These are phyloP conservation scores for Dicentrarchus labrax DNA, from an alignment of 2,113 vertebrate species.

Conservation along the genomic window DNA sequence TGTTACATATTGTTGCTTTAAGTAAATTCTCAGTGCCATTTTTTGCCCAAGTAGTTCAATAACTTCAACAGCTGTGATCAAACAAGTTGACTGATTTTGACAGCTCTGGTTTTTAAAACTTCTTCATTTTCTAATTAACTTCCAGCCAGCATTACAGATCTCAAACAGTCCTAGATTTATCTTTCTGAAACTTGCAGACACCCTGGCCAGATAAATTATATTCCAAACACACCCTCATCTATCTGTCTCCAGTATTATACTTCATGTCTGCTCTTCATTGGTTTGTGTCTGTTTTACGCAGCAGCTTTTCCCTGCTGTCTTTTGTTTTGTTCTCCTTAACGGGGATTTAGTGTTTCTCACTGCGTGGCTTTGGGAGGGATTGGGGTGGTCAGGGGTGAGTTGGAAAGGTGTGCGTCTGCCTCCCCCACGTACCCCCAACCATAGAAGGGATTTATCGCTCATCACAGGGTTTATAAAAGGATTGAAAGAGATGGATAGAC, in stretches of 20 bases:
- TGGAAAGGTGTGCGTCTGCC: constrained; percentile 39
- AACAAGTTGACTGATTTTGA: background rate
- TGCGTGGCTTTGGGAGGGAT: constrained; percentile 51
- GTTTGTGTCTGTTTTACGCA: constrained; percentile 27
- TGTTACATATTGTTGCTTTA: background rate
- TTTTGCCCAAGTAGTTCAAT: background rate
- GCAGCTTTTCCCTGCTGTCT: constrained; percentile 23
- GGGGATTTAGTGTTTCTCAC: constrained; percentile 56
- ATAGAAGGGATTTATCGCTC: constrained; percentile 51
- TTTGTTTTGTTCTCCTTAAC: constrained; percentile 55
- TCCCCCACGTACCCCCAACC: background rate
- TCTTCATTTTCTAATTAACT: background rate
- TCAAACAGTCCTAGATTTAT: background rate
- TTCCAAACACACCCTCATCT: constrained; percentile 9
- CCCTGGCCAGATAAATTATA: background rate
- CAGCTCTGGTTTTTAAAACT: background rate
- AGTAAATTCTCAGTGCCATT: background rate
- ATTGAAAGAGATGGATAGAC: constrained; percentile 36
- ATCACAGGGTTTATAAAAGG: constrained; percentile 53
- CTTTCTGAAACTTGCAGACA: constrained; percentile 6
- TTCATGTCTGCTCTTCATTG: constrained; percentile 14
- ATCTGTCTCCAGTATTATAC: background rate
- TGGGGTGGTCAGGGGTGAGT: constrained; percentile 26
- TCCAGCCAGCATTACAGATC: background rate
- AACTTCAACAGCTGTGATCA: background rate